phyloP scores from a whole-genome alignment of 2,888 invertebrate species.

The Subacronicta megacephala region DNA sequence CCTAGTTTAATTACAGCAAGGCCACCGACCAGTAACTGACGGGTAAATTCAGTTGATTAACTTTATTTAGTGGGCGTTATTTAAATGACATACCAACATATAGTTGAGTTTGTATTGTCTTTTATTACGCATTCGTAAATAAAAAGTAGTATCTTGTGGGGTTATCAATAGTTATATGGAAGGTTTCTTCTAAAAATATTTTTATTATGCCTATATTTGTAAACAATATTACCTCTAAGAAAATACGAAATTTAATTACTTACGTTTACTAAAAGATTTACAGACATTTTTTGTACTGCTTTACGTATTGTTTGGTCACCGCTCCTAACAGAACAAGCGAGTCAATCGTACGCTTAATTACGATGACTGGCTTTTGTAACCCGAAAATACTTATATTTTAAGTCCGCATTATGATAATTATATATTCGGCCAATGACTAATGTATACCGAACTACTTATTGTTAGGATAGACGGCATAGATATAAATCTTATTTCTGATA shows the following conservation, averaged over 20 bases:
- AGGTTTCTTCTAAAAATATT: background rate
- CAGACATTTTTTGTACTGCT: background rate
- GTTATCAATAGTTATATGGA: background rate
- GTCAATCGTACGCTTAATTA: slow-evolving; percentile 83
- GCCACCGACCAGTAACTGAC: slow-evolving; percentile 39
- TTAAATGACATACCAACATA: too few relatives aligned
- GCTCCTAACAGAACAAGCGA: slow-evolving; percentile 69
- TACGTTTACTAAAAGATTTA: too few relatives aligned
- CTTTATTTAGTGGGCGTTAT: slow-evolving; percentile 15
- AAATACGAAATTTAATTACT: too few relatives aligned
- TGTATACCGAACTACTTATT: slow-evolving; percentile 61
- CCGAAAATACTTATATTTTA: slow-evolving; percentile 79
- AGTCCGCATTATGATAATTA: slow-evolving; percentile 84
- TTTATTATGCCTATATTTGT: background rate
- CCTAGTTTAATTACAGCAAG: slow-evolving; percentile 51
- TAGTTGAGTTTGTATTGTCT: background rate
- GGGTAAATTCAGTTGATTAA: slow-evolving; percentile 31
- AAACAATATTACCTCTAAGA: background rate
- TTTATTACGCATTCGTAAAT: background rate
- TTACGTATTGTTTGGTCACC: slow-evolving; percentile 56
- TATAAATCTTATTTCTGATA: slow-evolving; percentile 48
- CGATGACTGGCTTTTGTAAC: slow-evolving; percentile 78
- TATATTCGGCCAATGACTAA: slow-evolving; percentile 71
- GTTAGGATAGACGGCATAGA: slow-evolving; percentile 55
- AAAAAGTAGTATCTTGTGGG: background rate